Conservation (phyloP, 2,888 invertebrate species). For the Diarsia rubi region DNA sequence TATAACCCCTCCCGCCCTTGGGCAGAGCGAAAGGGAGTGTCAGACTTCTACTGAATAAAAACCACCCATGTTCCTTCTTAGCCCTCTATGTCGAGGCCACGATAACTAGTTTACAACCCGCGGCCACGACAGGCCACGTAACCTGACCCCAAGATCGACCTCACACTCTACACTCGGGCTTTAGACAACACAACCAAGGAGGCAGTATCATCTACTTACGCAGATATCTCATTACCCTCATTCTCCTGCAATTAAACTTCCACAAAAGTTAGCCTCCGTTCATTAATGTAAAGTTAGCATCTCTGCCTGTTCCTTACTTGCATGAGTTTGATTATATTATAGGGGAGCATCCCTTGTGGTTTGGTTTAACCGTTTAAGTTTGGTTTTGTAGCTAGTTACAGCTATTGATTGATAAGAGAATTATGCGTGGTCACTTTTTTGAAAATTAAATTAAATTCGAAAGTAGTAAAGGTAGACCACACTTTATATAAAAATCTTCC, state of each 20-base stretch:
- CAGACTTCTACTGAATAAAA: no score
- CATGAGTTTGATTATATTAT: conserved; percentile 22
- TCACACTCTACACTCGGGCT: neutral
- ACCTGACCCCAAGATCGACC: neutral
- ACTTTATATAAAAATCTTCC: no score
- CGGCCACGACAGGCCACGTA: no score
- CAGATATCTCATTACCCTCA: neutral
- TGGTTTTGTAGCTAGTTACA: neutral
- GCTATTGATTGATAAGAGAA: no score
- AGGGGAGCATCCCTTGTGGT: conserved; percentile 19
- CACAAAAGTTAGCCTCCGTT: conserved; percentile 22
- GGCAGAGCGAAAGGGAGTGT: no score
- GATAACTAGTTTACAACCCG: no score
- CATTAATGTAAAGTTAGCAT: conserved; percentile 32
- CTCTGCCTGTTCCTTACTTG: neutral
- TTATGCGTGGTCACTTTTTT: no score
- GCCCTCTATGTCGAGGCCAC: no score
- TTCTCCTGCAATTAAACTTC: conserved; percentile 26
- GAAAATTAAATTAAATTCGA: no score
- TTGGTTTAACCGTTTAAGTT: conserved; percentile 10
- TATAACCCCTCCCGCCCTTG: no score
- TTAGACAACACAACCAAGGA: neutral
- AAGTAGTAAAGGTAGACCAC: no score
- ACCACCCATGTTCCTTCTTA: no score
- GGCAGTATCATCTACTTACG: neutral